Percentiles rank a stretch among this genome's conserved stretches.
phyloP scores from a whole-genome alignment of 2,797 vertebrate genomes.

The Lagodon rhomboides region DNA sequence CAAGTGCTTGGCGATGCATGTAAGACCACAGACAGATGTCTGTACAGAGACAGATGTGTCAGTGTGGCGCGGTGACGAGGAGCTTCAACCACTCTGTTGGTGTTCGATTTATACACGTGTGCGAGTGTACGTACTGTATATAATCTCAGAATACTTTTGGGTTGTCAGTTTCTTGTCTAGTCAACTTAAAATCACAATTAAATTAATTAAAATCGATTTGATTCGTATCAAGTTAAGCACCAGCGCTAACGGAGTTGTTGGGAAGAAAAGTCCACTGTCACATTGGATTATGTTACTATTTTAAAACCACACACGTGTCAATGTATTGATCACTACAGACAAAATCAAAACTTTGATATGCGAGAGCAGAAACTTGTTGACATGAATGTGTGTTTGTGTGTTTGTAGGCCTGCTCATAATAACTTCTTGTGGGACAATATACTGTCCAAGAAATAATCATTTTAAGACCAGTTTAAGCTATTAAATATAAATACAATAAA shows the following conservation, averaged over 20 bases:
- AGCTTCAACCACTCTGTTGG: not conserved
- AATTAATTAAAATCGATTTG: not conserved
- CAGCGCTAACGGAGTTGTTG: not conserved
- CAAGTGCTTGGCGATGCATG: conserved; percentile 38
- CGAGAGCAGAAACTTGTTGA: not conserved
- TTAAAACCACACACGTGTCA: not conserved
- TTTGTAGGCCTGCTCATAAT: too few species aligned
- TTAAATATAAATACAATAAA: too few species aligned
- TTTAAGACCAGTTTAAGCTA: too few species aligned
- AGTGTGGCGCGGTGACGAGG: not conserved
- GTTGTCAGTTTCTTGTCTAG: not conserved
- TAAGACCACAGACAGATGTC: not conserved
- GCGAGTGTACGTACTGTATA: not conserved
- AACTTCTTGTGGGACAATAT: too few species aligned
- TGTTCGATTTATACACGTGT: not conserved
- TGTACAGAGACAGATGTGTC: not conserved
- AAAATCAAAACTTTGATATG: not conserved
- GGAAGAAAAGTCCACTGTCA: not conserved
- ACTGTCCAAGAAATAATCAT: too few species aligned
- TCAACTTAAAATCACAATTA: too few species aligned
- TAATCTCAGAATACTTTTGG: not conserved
- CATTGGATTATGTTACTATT: not conserved
- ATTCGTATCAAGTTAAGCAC: not conserved
- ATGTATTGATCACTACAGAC: not conserved
- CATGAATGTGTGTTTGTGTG: too few species aligned